A percentile compares a stretch with the other conserved stretches of the same genome.
These are phyloP conservation scores for Eurosta solidaginis DNA, from an alignment of 1,140 invertebrate genomes.

Conservation along the genomic window DNA sequence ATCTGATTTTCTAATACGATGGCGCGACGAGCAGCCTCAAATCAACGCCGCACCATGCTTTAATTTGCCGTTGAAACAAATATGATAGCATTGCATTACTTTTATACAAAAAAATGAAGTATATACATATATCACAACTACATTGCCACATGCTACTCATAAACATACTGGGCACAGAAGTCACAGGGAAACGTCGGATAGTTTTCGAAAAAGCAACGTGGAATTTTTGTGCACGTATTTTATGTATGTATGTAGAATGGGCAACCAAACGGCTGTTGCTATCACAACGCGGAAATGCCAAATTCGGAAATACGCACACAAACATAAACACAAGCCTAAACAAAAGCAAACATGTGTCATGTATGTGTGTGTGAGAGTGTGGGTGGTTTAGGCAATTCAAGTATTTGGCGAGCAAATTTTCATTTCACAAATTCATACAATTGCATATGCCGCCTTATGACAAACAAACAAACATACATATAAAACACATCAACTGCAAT, in stretches of 20 bases:
- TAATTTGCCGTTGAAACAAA: background rate
- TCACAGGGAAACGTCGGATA: background rate
- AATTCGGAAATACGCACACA: conserved; percentile 19
- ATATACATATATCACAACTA: too few species aligned
- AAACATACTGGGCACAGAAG: background rate
- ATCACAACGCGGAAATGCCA: conserved; percentile 29
- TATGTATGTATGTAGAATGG: background rate
- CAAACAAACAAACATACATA: background rate
- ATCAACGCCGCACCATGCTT: conserved; percentile 8
- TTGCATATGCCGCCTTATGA: background rate
- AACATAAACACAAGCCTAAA: background rate
- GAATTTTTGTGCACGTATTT: too few species aligned
- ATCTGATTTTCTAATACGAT: conserved; percentile 30
- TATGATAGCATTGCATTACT: background rate
- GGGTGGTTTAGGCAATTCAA: background rate
- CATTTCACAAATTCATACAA: conserved; percentile 6
- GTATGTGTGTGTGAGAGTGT: background rate
- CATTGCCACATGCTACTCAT: background rate
- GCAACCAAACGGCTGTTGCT: conserved; percentile 18
- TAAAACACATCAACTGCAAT: background rate
- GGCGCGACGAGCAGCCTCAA: background rate
- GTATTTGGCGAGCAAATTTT: background rate
- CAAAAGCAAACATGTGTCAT: too few species aligned
- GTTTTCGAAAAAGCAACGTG: background rate
- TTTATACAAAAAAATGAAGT: too few species aligned